These are phyloP conservation scores for Craseonycteris thonglongyai DNA, from an alignment of 2,113 vertebrate genomes.

Conservation along the genomic window DNA sequence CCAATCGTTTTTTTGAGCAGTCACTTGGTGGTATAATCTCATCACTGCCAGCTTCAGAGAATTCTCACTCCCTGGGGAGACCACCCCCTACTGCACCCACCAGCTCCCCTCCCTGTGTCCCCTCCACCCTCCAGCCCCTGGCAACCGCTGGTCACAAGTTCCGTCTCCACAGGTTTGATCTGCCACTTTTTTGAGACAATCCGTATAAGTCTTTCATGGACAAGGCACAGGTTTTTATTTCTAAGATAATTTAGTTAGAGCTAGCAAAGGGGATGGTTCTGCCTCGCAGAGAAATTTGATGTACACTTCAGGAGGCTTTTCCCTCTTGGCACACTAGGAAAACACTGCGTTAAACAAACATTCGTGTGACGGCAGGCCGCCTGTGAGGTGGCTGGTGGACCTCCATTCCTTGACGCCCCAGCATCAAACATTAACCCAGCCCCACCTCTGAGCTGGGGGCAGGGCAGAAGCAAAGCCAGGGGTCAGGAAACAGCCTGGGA, in stretches of 20 bases:
- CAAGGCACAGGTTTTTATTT: neutral
- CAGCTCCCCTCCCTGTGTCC: neutral
- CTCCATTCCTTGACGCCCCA: neutral
- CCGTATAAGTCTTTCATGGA: neutral
- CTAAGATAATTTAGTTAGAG: neutral
- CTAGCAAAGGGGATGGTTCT: neutral
- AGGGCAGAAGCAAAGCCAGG: fast-evolving
- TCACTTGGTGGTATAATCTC: too few relatives aligned
- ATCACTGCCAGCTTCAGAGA: neutral
- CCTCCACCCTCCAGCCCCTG: too few relatives aligned
- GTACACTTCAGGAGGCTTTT: neutral
- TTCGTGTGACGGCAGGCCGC: neutral
- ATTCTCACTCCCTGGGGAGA: neutral
- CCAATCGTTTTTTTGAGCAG: too few relatives aligned
- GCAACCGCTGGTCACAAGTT: neutral
- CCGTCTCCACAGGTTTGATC: neutral
- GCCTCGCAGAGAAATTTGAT: neutral
- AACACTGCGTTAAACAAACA: neutral
- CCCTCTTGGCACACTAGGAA: neutral
- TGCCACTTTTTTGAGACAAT: neutral
- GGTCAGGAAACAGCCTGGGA: too few relatives aligned
- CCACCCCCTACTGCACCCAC: fast-evolving
- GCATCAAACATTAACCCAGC: fast-evolving
- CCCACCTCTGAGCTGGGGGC: neutral
- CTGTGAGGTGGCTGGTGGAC: neutral